These are phyloP conservation scores for Athene cunicularia DNA, from an alignment of 2,113 vertebrate species.

Conservation along the genomic window DNA sequence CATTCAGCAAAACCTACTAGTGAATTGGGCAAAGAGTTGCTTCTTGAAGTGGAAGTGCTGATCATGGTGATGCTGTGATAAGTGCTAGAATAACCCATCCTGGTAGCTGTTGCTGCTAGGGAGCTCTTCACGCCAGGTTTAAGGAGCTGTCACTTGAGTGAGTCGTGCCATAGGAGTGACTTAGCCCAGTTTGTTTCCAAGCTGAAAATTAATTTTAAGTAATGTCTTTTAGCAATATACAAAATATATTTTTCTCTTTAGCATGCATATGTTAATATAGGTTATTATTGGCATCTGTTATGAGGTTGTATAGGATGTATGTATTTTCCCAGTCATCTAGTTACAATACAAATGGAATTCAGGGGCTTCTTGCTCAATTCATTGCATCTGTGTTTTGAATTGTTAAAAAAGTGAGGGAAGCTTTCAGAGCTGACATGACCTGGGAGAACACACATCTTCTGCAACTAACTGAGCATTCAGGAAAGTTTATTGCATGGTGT, in stretches of 20 bases:
- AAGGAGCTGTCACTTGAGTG: not conserved
- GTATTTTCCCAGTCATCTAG: not conserved
- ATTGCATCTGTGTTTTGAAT: not conserved
- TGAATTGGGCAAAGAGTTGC: not conserved
- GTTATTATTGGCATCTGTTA: not conserved
- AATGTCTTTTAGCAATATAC: not conserved
- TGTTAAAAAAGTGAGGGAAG: not conserved
- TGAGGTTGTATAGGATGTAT: not conserved
- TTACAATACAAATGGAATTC: not conserved
- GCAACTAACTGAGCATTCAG: not conserved
- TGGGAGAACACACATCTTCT: not conserved
- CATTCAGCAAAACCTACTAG: not conserved
- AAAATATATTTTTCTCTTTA: not conserved
- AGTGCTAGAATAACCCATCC: not conserved
- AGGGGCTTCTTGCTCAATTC: not conserved
- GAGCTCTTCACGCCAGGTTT: not conserved
- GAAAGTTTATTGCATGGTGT: not conserved
- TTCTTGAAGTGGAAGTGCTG: not conserved
- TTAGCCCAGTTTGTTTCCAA: not conserved
- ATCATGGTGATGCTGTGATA: not conserved
- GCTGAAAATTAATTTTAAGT: not conserved
- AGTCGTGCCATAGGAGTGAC: not conserved
- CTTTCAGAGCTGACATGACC: not conserved
- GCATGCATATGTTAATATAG: accelerated
- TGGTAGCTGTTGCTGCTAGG: not conserved